phyloP scores from a whole-genome alignment of 2,113 vertebrate genomes.

The Dasyprocta punctata region DNA sequence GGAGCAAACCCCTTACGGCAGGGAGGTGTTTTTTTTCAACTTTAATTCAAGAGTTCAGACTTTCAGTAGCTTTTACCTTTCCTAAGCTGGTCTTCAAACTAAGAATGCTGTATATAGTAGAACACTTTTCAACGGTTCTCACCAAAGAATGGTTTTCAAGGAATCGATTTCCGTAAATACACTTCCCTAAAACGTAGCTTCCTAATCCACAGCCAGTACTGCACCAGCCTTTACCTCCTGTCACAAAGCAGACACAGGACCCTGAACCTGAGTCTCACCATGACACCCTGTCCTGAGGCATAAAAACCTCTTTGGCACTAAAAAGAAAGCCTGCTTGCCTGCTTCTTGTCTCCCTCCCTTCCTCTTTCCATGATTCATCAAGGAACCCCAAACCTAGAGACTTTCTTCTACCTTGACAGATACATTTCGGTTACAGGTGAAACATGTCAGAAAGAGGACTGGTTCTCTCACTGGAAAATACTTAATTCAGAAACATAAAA shows the following conservation, averaged over 20 bases:
- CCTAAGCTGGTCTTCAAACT: neutral
- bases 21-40: neutral
- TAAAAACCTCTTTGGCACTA: neutral
- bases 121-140: neutral
- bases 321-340: neutral
- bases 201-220: neutral
- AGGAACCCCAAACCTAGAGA: neutral
- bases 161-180: neutral
- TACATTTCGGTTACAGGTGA: neutral
- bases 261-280: neutral
- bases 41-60: neutral
- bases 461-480: neutral
- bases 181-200: neutral
- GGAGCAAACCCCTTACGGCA: neutral
- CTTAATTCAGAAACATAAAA: slow-evolving; percentile 1
- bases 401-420: neutral
- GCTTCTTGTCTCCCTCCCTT: neutral
- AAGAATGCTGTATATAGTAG: neutral
- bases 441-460: neutral
- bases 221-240: neutral
- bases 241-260: neutral
- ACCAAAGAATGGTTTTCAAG: neutral
- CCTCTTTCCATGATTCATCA: neutral
- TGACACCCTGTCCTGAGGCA: neutral
- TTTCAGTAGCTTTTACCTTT: slow-evolving; percentile 18